A percentile compares a stretch with the other conserved stretches of the same genome.
Conservation (phyloP, 1,140 invertebrate genomes). For the Vanessa tameamea region DNA sequence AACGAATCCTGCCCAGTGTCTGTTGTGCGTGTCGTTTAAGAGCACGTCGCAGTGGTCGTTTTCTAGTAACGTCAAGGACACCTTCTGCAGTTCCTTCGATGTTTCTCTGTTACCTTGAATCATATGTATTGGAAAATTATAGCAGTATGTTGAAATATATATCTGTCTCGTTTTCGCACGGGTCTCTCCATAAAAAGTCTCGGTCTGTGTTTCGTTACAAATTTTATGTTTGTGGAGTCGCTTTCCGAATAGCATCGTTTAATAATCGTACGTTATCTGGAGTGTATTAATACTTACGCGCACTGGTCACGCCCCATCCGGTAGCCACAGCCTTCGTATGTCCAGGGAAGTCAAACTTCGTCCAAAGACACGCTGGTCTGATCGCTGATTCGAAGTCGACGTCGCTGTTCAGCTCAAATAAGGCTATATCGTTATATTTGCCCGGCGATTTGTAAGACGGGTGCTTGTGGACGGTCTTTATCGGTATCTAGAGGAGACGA, state of each 20-base stretch:
- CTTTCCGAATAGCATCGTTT: no score
- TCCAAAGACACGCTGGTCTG: constrained; percentile 68
- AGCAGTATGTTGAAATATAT: background rate
- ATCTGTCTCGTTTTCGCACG: no score
- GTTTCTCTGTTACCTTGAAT: constrained; percentile 49
- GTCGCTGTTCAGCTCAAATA: constrained; percentile 57
- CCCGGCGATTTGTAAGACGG: constrained; percentile 54
- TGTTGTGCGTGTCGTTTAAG: constrained; percentile 67
- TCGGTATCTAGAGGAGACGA: constrained; percentile 49
- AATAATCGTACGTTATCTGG: no score
- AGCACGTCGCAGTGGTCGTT: constrained; percentile 80
- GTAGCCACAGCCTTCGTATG: constrained; percentile 56
- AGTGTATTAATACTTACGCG: constrained; percentile 42
- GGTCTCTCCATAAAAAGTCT: no score
- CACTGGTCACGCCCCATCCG: constrained; percentile 62
- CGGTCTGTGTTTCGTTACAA: no score
- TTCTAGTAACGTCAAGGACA: constrained; percentile 82
- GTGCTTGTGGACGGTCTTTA: constrained; percentile 55
- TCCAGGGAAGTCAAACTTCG: constrained; percentile 34
- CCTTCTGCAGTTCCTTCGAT: constrained; percentile 85
- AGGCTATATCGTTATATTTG: constrained; percentile 64
- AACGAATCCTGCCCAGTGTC: constrained; percentile 80
- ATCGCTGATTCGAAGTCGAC: constrained; percentile 55
- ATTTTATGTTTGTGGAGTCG: no score
- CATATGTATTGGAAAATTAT: background rate